Evolutionary conservation across 2,797 vertebrate species (phyloP).

Genomic region (Helostoma temminkii): DNA sequence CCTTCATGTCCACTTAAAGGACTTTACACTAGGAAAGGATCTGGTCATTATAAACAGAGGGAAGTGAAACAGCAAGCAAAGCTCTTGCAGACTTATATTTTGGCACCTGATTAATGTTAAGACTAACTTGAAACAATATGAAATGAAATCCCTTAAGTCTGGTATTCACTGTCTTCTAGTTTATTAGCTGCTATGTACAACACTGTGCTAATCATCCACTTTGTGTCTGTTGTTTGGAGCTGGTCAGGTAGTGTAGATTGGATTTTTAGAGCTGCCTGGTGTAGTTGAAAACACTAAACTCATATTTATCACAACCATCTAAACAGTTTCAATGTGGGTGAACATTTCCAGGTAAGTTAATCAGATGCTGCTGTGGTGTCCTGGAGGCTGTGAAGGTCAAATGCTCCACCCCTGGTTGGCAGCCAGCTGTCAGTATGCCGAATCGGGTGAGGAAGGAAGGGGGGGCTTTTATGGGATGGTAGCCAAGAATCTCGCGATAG

Average conservation of each 20-base stretch:
- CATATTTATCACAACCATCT: slow-evolving; percentile 27
- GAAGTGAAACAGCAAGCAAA: too few species aligned
- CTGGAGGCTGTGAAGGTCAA: slow-evolving; percentile 84
- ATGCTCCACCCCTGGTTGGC: slow-evolving; percentile 78
- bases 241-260: neutral
- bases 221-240: neutral
- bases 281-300: neutral
- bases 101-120: too few species aligned
- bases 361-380: slow-evolving; percentile 73
- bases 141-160: too few species aligned
- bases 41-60: too few species aligned
- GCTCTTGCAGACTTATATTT: too few species aligned
- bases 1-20: too few species aligned
- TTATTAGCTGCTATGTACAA: neutral
- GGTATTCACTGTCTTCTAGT: neutral
- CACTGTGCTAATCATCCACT: neutral
- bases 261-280: neutral
- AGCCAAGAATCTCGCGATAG: slow-evolving; percentile 56
- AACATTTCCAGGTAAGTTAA: slow-evolving; percentile 69
- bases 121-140: too few species aligned
- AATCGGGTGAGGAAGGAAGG: slow-evolving; percentile 36
- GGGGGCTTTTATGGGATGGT: slow-evolving; percentile 32
- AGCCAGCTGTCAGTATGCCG: slow-evolving; percentile 80
- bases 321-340: slow-evolving; percentile 11
- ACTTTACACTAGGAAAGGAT: too few species aligned